phyloP scores from a whole-genome alignment of 2,113 vertebrate species.

The Nibea coibor region DNA sequence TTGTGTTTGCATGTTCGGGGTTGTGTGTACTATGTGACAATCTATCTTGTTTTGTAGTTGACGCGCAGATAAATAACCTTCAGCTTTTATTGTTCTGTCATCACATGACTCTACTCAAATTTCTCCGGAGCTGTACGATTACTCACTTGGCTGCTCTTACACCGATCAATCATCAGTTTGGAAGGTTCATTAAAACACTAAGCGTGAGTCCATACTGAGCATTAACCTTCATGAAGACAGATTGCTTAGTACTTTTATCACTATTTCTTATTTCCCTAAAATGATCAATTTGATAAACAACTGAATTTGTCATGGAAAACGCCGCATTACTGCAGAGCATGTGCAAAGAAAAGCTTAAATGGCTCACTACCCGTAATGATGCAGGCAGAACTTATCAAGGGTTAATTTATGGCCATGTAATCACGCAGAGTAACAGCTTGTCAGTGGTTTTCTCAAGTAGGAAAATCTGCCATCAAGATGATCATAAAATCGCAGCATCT shows the following conservation, averaged over 20 bases:
- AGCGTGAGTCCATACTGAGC: neutral
- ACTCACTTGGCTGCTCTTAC: neutral
- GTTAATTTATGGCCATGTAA: conserved; percentile 61
- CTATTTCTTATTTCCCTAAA: neutral
- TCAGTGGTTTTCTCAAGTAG: conserved; percentile 61
- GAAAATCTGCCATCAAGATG: conserved; percentile 65
- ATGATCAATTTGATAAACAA: neutral
- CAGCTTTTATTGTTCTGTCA: neutral
- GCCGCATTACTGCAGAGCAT: neutral
- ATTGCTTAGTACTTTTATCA: neutral
- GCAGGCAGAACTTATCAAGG: conserved; percentile 32
- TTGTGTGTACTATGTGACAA: neutral
- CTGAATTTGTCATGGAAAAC: neutral
- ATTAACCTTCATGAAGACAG: neutral
- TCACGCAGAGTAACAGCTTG: conserved; percentile 69
- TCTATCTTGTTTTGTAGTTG: neutral
- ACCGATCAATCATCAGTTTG: neutral
- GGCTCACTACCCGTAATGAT: conserved; percentile 28
- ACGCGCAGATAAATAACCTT: neutral
- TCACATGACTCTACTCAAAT: conserved; percentile 1
- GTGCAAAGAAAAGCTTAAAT: neutral
- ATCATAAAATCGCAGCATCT: conserved; percentile 73
- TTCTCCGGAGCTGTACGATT: neutral
- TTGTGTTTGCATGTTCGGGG: neutral
- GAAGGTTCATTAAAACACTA: neutral